phyloP scores from a whole-genome alignment of 2,888 invertebrate genomes.

The Oscheius myriophilus region DNA sequence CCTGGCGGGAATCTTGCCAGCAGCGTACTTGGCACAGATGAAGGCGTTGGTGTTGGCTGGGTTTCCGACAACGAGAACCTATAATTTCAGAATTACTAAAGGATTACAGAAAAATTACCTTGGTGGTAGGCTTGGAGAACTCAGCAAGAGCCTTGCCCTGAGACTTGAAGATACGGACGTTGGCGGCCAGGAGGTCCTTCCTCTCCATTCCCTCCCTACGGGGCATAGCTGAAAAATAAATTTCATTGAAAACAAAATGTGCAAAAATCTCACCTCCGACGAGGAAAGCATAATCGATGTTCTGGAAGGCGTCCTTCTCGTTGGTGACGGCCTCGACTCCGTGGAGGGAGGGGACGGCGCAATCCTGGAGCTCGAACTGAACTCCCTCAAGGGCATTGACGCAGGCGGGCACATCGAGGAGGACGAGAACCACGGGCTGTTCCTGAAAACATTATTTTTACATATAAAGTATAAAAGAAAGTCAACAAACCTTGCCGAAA shows the following conservation, averaged over 20 bases:
- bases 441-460: conserved; percentile 30
- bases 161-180: conserved; percentile 96
- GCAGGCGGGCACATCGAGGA: conserved; percentile 94
- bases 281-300: conserved; percentile 92
- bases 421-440: conserved; percentile 82
- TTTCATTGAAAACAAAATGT: conserved; percentile 71
- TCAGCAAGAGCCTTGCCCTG: conserved; percentile 93
- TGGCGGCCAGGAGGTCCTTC: conserved; percentile 93
- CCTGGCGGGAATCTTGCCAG: conserved; percentile 89
- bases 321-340: conserved; percentile 88
- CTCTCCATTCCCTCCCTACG: conserved; percentile 97
- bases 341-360: conserved; percentile 87
- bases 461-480: conserved; percentile 33
- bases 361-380: conserved; percentile 95
- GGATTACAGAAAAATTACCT: conserved; percentile 77
- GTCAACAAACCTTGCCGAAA: conserved; percentile 41
- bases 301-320: conserved; percentile 90
- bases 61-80: conserved; percentile 91
- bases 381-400: conserved; percentile 96
- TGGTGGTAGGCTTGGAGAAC: conserved; percentile 88
- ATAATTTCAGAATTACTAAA: conserved; percentile 25
- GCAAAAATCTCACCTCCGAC: conserved; percentile 80
- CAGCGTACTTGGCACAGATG: conserved; percentile 91
- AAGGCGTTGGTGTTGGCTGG: conserved; percentile 98
- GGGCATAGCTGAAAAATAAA: conserved; percentile 88